A percentile compares a stretch with the other conserved stretches of the same genome.
phyloP scores from a whole-genome alignment of 2,113 vertebrate genomes.

The Saimiri boliviensis region DNA sequence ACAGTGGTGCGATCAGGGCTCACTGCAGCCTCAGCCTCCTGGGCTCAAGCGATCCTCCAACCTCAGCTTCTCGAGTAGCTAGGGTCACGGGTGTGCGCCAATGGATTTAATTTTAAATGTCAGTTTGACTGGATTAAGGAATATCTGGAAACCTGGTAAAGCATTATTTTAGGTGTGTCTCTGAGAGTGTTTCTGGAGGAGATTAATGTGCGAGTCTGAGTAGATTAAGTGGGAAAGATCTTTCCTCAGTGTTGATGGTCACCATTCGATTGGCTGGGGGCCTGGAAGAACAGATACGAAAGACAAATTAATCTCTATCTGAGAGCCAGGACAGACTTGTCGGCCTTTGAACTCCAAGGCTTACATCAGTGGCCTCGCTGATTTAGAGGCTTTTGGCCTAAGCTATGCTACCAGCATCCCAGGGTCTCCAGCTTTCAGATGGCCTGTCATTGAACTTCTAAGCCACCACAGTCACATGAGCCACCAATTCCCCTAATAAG shows the following conservation, averaged over 20 bases:
- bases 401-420: background rate
- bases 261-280: background rate
- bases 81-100: background rate
- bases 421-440: background rate
- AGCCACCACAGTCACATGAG: background rate
- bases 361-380: background rate
- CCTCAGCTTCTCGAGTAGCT: background rate
- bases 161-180: background rate
- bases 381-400: background rate
- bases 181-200: background rate
- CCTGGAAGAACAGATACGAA: background rate
- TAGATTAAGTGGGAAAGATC: background rate
- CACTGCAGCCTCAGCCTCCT: background rate
- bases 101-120: background rate
- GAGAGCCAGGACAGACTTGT: background rate
- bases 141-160: background rate
- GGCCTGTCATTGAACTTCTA: background rate
- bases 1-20: background rate
- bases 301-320: background rate
- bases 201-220: background rate
- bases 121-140: background rate
- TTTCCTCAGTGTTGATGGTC: background rate
- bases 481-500: background rate
- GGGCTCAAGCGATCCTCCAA: background rate
- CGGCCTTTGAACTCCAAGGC: background rate